These are phyloP conservation scores for Poecilus cupreus DNA, from an alignment of 2,888 invertebrate species.

Conservation along the genomic window DNA sequence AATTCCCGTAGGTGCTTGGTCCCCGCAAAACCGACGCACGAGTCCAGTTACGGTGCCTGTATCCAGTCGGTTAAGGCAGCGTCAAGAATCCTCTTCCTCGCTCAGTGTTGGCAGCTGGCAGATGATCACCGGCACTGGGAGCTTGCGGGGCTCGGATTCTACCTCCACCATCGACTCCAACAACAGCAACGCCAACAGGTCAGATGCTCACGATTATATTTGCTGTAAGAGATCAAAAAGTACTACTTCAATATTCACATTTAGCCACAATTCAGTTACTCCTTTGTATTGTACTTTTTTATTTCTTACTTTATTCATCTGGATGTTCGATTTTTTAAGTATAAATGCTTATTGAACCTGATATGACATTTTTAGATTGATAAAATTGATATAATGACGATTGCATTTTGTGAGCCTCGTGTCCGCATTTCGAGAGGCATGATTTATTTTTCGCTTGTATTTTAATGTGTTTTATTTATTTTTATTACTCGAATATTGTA, in stretches of 20 bases:
- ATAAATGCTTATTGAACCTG: background rate
- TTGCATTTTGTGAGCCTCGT: conserved; percentile 4
- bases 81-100: conserved; percentile 77
- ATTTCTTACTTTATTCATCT: background rate
- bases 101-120: conserved; percentile 81
- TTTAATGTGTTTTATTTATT: background rate
- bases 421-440: background rate
- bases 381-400: background rate
- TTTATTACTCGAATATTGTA: background rate
- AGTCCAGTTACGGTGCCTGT: conserved; percentile 81
- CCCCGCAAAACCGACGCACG: conserved; percentile 72
- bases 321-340: background rate
- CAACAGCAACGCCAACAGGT: conserved; percentile 65
- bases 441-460: background rate
- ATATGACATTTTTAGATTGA: background rate
- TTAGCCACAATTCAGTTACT: background rate
- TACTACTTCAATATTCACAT: background rate
- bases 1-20: conserved; percentile 65
- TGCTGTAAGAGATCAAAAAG: background rate
- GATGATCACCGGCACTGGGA: conserved; percentile 81
- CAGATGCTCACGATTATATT: background rate
- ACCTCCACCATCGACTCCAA: conserved; percentile 67
- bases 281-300: background rate
- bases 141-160: conserved; percentile 76
- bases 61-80: conserved; percentile 73